A percentile compares a stretch with the other conserved stretches of the same genome.
Evolutionary conservation across 2,888 invertebrate genomes (phyloP).

Genomic region (Halictus ligatus): DNA sequence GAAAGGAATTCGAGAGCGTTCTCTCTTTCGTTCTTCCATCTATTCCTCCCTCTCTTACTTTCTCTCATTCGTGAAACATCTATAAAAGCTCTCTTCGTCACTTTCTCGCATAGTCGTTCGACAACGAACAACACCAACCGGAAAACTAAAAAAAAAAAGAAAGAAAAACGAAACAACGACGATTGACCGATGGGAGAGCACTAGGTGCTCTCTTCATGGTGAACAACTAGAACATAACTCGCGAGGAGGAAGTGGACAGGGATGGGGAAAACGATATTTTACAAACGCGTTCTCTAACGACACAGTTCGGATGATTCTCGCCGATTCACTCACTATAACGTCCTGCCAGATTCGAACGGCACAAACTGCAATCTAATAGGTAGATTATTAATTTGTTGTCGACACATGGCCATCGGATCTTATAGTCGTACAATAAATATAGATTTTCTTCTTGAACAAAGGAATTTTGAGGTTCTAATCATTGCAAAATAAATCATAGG

Average conservation of each 20-base stretch:
- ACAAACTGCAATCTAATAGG: background rate
- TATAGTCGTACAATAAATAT: background rate
- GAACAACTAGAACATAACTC: constrained; percentile 16
- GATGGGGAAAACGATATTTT: constrained; percentile 16
- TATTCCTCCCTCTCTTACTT: background rate
- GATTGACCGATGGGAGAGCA: constrained; percentile 9
- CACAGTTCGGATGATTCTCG: background rate
- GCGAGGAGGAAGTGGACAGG: background rate
- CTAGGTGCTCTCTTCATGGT: constrained; percentile 23
- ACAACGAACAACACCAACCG: constrained; percentile 29
- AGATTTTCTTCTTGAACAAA: background rate
- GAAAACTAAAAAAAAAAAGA: constrained; percentile 2
- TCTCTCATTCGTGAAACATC: constrained; percentile 45
- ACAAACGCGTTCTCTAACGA: constrained; percentile 1
- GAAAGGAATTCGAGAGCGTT: constrained; percentile 22
- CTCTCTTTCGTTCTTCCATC: background rate
- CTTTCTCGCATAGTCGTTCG: constrained; percentile 35
- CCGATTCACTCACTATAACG: background rate
- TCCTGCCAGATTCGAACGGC: background rate
- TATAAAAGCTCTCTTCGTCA: constrained; percentile 26
- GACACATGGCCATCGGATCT: no score
- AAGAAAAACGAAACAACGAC: constrained; percentile 24
- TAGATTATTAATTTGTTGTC: background rate
- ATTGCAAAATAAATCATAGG: no score
- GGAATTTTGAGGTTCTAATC: no score